phyloP scores from a whole-genome alignment of 2,113 vertebrate genomes.

The Notarius quadriscutis region DNA sequence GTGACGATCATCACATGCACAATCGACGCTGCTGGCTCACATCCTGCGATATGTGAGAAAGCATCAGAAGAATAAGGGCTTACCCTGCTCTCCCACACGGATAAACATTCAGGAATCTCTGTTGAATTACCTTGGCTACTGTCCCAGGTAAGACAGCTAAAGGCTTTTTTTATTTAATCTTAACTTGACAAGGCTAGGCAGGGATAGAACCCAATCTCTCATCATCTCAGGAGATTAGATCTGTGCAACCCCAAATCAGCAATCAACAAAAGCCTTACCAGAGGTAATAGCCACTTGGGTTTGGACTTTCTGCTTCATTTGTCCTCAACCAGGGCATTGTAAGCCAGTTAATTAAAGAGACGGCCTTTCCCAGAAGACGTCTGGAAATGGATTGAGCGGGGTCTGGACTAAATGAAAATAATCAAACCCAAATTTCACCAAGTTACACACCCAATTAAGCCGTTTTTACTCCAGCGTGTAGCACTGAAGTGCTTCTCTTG shows the following conservation, averaged over 20 bases:
- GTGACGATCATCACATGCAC: conserved; percentile 40
- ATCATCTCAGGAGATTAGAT: conserved; percentile 60
- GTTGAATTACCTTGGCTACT: conserved; percentile 54
- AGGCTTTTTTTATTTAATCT: conserved; percentile 56
- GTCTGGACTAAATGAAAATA: conserved; percentile 40
- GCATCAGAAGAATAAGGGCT: conserved; percentile 34
- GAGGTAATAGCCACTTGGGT: conserved; percentile 44
- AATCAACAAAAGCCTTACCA: conserved; percentile 48
- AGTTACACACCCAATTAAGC: conserved; percentile 41
- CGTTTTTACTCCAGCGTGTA: neutral
- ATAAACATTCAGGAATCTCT: conserved; percentile 46
- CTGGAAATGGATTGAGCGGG: conserved; percentile 16
- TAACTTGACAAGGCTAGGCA: conserved; percentile 50
- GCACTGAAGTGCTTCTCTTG: neutral
- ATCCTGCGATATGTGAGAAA: conserved; percentile 36
- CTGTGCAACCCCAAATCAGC: conserved; percentile 45
- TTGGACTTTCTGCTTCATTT: conserved; percentile 37
- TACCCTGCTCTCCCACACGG: conserved; percentile 41
- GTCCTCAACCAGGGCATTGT: conserved; percentile 36
- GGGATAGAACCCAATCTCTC: conserved; percentile 57
- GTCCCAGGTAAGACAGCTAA: conserved; percentile 55
- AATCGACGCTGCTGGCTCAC: conserved; percentile 28
- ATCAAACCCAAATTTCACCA: conserved; percentile 32
- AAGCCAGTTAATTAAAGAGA: conserved; percentile 54
- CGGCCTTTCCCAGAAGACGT: conserved; percentile 31